Evolutionary conservation across 2,797 vertebrate species (phyloP).

Genomic region (Meriones psammophilus): DNA sequence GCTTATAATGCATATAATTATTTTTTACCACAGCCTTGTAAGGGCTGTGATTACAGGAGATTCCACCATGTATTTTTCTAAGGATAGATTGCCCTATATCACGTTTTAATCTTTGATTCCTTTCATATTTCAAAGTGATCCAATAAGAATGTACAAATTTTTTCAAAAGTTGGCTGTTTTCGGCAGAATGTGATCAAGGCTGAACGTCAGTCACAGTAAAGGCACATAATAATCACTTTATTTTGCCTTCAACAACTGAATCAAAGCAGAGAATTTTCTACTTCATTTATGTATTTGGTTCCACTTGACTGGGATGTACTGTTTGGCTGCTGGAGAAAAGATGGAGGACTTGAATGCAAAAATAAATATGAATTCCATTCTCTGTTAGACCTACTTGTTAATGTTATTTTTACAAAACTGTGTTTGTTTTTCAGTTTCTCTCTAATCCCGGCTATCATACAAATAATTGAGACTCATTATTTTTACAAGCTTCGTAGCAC

Average conservation of each 20-base stretch:
- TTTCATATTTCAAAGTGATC: not conserved
- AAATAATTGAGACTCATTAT: too few relatives aligned
- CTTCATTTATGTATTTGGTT: not conserved
- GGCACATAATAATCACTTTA: not conserved
- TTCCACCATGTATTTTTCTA: not conserved
- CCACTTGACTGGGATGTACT: not conserved
- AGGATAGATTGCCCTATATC: slow-evolving; percentile 7
- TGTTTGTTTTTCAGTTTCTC: too few relatives aligned
- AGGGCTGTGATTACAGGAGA: not conserved
- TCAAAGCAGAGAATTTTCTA: not conserved
- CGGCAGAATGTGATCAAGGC: not conserved
- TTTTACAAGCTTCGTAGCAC: too few relatives aligned
- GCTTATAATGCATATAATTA: not conserved
- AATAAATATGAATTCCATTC: not conserved
- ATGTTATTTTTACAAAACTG: too few relatives aligned
- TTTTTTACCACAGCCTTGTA: not conserved
- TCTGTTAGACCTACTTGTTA: not conserved
- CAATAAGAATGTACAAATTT: not conserved
- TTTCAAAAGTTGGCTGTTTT: not conserved
- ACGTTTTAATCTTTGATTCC: not conserved
- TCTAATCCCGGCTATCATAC: too few relatives aligned
- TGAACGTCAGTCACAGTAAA: not conserved
- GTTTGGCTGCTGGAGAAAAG: not conserved
- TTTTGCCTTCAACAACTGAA: not conserved
- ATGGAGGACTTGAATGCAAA: not conserved